Base-by-base conservation (phyloP, 2,113 vertebrate genomes). In the Psittacula cyanocephala region DNA sequence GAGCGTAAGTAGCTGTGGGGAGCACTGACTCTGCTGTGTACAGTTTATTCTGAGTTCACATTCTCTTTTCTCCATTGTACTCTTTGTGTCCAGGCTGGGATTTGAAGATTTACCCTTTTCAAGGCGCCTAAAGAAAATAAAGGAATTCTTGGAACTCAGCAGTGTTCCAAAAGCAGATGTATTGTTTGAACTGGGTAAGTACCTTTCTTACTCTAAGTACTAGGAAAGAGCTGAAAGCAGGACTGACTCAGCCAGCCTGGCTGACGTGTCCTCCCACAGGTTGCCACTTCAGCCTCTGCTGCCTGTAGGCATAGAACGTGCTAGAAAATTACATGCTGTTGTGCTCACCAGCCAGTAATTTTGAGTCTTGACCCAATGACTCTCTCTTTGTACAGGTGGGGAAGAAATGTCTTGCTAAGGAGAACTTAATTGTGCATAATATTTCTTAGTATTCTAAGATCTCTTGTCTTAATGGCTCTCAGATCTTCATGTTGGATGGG, bases 41-140 rank as follows among this genome's bases (percentile, higher is more conserved):
- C 10, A 9, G 22, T 19, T 53, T 28, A 7, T 63, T 75, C 49
- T 71, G 71, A 20, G 44, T 79, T 69, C 2, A 2, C 0, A 0
- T 67, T 60, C 68, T 71, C 37, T 28, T n/a, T 24, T 55, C 39
- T 63, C 89, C 31, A 16, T 17, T 75, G 50, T 35, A 16, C 59
- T 96, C 29, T 93, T 91, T 25, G 14, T 94, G 39, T 86, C 39
- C 97, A 99, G 99, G 91, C 93, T 99, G 68, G 99, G 99, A 68
- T 99, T 99, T 97, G 98, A 98, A 74, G 99, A 99, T 63, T 99
- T 98, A 41, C 99, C 99, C 0, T 99, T 98, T 96, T 99, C 98
- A 75, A 98, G 98, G 80, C 98, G 99, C 52, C 97, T 99, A 13
- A 99, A 99, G 97, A 99, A 98, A 97, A 98, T 99, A 31, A 98